Evolutionary conservation across 2,113 vertebrate species (phyloP), one percentile per base, ranked within the genome.

Genomic region (Calyptomena viridis): DNA sequence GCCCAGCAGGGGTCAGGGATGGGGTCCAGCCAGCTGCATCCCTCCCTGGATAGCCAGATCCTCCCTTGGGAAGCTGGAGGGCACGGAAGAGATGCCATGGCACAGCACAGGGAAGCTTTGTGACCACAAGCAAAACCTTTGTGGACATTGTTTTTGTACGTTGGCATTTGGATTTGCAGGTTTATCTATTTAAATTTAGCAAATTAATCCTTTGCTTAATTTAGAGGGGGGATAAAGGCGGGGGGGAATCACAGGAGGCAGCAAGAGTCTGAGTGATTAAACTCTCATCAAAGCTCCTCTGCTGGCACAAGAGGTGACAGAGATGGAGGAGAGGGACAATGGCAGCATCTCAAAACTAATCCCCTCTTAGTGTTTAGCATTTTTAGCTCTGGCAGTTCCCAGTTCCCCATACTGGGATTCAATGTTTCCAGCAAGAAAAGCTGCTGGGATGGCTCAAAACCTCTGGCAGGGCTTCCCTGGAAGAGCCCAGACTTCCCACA

Each of bases 121-220:
- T 4, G 25, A 12, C 75, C 17, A 4, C 12, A 3, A 12, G 59
- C 19, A 78, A 77, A 82, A 39, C n/a, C 76, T 66, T 33, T 7
- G 39, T 5, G 31, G 79, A 80, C 93, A 91, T 27, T 18, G 60
- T 1, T 31, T 58, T 17, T 28, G 39, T n/a, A 7, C 16, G 8
- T 55, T 23, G n/a, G 53, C 5, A 0, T 39, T 55, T 12, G 83
- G 66, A 66, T 62, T 77, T 49, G 50, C 66, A 50, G 88, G 49
- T 89, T 95, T 84, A 95, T 79, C 55, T 52, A 24, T 74, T 95
- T 40, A 82, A 84, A 80, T 76, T 55, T 56, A 87, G 93, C 89
- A 73, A 71, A 74, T 90, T 74, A 94, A 95, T 93, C 86, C 89
- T 74, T 30, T 31, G 79, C 67, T 55, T 92, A 16, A 74, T 85